Evolutionary conservation across 2,797 vertebrate genomes (phyloP), one percentile per base, ranked within the genome.

Genomic region (Acridotheres tristis): DNA sequence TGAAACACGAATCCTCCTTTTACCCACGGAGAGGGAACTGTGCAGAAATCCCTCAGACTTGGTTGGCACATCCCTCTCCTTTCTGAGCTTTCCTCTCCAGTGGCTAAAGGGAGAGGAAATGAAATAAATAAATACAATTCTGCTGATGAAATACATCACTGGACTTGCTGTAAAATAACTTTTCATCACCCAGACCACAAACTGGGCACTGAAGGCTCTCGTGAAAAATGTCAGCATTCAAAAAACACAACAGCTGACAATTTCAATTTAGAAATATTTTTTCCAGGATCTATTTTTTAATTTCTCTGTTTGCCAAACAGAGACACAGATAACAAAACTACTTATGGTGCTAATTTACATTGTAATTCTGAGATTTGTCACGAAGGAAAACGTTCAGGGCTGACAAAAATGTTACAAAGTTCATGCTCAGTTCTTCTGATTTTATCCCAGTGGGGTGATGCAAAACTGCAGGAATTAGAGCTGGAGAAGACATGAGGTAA

Each of bases 321-420:
- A 80, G 10, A 48, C 2, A 15, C 19, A 11, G 5, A 9, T 1
- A 34, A 34, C 3, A 2, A 40, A 78, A 57, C n/a, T 25, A 51
- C 87, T 40, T 16, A 8, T 2, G 4, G 63, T 0, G 3, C n/a
- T 86, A 23, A 71, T 78, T 17, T 50, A 48, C 58, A 16, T 13
- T 30, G 15, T 23, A 15, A 5, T 7, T 7, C 1, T 10, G 13
- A 74, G 59, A 45, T 10, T 21, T 15, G 13, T 0, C 14, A 40
- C 0, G 4, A 84, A 54, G 53, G 36, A 58, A 59, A 12, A 2
- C 0, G 0, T 13, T 53, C 53, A 27, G 66, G 29, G 53, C 16
- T 13, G 48, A 71, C 32, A 38, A 36, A 81, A 81, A n/a, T 0
- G 0, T 27, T 38, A n/a, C 19, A 10, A 7, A 21, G 42, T 16